Base-by-base conservation (phyloP, 2,113 vertebrate genomes). In the Nansenia antarctica region DNA sequence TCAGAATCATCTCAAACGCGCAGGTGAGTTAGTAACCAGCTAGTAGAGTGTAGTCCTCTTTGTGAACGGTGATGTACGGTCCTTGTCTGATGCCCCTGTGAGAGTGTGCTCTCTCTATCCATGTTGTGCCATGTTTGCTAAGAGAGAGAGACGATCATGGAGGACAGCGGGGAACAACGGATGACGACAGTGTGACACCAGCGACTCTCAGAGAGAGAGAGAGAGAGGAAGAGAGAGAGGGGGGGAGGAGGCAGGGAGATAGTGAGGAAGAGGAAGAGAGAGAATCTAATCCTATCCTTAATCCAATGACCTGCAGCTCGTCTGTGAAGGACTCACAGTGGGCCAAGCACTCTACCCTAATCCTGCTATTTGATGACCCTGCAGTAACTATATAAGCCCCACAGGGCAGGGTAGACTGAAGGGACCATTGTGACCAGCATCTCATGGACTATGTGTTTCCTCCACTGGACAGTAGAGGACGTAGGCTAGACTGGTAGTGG, bases 351-450 rank as follows among this genome's bases (percentile, higher is more conserved):
- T 61, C 68, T 14, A 30, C 58, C 68, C 75, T 90, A 91, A 92
- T 91, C 90, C 85, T 70, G 54, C 72, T 73, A 76, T 86, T 75
- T 85, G 88, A 86, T 89, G 86, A 92, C 73, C 66, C 52, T 37
- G 39, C 72, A 78, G 82, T 57, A 77, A 76, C 55, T 69, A 74
- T 74, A 76, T 76, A 67, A 83, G 75, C 65, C 65, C 59, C 37
- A 42, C 26, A 27, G 55, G 12, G 9, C 29, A 30, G 5, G 12
- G 12, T 30, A 58, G 26, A 58, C 12, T 55, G 32, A n/a, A n/a
- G n/a, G n/a, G n/a, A n/a, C n/a, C n/a, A n/a, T n/a, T n/a, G n/a
- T n/a, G n/a, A 62, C 22, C 26, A 24, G 35, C 7, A 18, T 8
- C 34, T n/a, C n/a, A n/a, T n/a, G n/a, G n/a, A n/a, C n/a, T n/a